These are phyloP conservation scores for Pangasius djambal DNA, from an alignment of 2,797 vertebrate species.

Conservation along the genomic window DNA sequence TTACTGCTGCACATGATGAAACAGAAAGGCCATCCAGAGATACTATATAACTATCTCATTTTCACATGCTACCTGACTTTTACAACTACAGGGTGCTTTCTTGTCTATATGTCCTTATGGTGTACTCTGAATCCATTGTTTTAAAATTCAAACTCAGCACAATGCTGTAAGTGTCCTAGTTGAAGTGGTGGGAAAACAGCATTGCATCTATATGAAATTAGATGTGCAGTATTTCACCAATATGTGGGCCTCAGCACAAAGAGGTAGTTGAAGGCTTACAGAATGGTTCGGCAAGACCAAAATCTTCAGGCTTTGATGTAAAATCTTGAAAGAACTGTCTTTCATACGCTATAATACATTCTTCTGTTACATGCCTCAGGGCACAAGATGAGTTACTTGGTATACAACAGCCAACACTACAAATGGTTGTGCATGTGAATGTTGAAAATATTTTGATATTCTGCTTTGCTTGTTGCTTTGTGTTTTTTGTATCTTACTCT, in stretches of 20 bases:
- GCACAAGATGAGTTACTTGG: neutral
- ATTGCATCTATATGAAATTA: too few species aligned
- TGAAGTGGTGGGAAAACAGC: neutral
- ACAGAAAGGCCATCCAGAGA: too few species aligned
- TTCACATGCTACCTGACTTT: neutral
- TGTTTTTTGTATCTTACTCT: neutral
- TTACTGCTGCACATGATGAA: too few species aligned
- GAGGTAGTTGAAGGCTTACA: neutral
- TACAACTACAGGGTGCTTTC: neutral
- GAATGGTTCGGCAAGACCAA: neutral
- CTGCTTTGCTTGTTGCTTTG: neutral
- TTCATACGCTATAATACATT: neutral
- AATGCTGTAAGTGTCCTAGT: neutral
- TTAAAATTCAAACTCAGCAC: neutral
- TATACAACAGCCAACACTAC: neutral
- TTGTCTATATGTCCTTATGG: neutral
- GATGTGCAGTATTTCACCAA: neutral
- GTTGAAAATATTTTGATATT: neutral
- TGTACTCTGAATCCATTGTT: neutral
- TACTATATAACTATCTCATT: neutral
- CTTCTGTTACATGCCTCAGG: neutral
- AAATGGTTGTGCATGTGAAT: neutral
- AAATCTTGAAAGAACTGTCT: neutral
- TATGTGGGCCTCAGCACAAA: neutral
- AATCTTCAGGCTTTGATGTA: neutral